Evolutionary conservation across 2,113 vertebrate genomes (phyloP).

Genomic region (Nothoprocta pentlandii): DNA sequence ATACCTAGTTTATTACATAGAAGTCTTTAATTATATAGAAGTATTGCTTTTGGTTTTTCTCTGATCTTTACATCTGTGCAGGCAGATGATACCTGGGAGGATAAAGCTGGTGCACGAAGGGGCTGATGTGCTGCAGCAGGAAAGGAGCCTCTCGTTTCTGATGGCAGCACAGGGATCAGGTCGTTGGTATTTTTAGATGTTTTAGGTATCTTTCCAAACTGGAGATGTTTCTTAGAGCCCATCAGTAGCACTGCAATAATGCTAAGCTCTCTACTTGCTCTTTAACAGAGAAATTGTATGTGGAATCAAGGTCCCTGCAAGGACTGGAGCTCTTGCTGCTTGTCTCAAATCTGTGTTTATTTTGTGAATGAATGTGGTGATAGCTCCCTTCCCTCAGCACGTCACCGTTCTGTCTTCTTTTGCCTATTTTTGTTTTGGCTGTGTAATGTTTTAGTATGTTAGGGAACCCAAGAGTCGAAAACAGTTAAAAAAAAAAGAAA

Average conservation of each 20-base stretch:
- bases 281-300: not conserved
- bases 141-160: not conserved
- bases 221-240: not conserved
- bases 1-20: not conserved
- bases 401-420: not conserved
- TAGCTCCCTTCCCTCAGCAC: not conserved
- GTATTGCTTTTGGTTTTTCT: constrained; percentile 36
- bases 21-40: constrained; percentile 49
- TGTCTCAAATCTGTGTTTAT: too few species aligned
- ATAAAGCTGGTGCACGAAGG: not conserved
- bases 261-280: not conserved
- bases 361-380: not conserved
- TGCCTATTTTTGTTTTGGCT: not conserved
- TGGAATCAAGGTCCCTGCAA: not conserved
- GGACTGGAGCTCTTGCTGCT: too few species aligned
- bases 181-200: not conserved
- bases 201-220: not conserved
- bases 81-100: constrained; percentile 33
- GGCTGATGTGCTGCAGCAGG: not conserved
- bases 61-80: constrained; percentile 32
- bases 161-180: not conserved
- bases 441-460: not conserved
- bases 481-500: not conserved
- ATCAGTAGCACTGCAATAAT: not conserved
- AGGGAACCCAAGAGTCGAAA: not conserved